phyloP scores from a whole-genome alignment of 2,797 vertebrate genomes.

The Notoglanidium macrostoma region DNA sequence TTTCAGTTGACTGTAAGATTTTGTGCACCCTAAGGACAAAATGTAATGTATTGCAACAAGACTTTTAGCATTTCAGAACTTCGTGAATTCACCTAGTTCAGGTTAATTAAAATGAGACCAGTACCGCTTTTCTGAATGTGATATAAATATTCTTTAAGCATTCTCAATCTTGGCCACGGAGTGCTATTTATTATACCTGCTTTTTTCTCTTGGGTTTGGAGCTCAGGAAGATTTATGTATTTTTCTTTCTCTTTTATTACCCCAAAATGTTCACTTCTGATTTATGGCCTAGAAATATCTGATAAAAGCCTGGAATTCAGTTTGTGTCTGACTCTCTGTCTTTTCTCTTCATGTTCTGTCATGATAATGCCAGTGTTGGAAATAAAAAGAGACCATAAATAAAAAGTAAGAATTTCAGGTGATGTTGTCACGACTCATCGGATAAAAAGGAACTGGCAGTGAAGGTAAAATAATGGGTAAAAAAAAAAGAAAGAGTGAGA shows the following conservation, averaged over 20 bases:
- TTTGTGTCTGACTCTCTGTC: background rate
- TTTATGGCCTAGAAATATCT: conserved; percentile 11
- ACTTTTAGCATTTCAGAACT: background rate
- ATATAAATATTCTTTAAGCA: background rate
- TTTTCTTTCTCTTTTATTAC: background rate
- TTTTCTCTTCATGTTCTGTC: conserved; percentile 11
- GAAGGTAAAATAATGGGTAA: background rate
- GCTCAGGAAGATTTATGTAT: background rate
- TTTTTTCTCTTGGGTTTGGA: background rate
- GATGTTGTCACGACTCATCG: conserved; percentile 13
- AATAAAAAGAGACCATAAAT: background rate
- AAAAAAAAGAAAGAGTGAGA: background rate
- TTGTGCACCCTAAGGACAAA: background rate
- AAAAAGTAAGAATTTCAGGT: background rate
- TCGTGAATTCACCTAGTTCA: background rate
- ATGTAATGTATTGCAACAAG: too few relatives aligned
- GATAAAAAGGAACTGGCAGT: background rate
- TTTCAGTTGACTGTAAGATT: background rate
- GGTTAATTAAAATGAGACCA: background rate
- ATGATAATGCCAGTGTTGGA: background rate
- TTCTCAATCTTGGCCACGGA: background rate
- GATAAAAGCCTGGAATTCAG: background rate
- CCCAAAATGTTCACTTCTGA: background rate
- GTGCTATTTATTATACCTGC: background rate
- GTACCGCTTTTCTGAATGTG: background rate